Percentiles rank a stretch among this genome's conserved stretches.
These are phyloP conservation scores for Entelurus aequoreus DNA, from an alignment of 2,113 vertebrate genomes.

Conservation along the genomic window DNA sequence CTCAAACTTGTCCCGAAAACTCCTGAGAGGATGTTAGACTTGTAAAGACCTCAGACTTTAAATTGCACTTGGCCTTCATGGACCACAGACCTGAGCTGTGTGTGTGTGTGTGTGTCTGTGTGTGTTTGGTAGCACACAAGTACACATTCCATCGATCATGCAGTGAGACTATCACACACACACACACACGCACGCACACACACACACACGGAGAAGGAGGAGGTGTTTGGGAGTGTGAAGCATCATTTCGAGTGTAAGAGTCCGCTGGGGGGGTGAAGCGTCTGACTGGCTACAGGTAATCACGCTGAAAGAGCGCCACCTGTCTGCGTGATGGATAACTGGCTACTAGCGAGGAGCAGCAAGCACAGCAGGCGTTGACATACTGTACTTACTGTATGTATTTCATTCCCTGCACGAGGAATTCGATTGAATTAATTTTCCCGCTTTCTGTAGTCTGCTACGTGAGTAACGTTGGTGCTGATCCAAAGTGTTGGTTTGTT, in stretches of 20 bases:
- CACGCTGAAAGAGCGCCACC: slow-evolving; percentile 46
- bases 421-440: too few relatives aligned
- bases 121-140: slow-evolving; percentile 52
- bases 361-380: neutral
- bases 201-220: slow-evolving; percentile 48
- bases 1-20: too few relatives aligned
- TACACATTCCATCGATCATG: slow-evolving; percentile 65
- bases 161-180: slow-evolving; percentile 48
- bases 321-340: slow-evolving; percentile 54
- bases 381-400: too few relatives aligned
- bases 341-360: neutral
- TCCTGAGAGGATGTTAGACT: neutral
- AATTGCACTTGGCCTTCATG: slow-evolving; percentile 2
- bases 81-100: neutral
- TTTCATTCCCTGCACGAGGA: too few relatives aligned
- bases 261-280: slow-evolving; percentile 56
- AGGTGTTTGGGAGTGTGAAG: slow-evolving; percentile 40
- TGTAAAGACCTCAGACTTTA: neutral
- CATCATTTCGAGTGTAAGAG: slow-evolving; percentile 3
- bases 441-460: too few relatives aligned
- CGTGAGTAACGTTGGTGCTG: too few relatives aligned
- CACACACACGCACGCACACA: slow-evolving; percentile 4
- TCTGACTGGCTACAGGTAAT: slow-evolving; percentile 52
- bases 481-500: too few relatives aligned
- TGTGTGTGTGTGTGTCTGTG: slow-evolving; percentile 15